Evolutionary conservation across 2,113 vertebrate species (phyloP).

Genomic region (Genyomyrus donnyi): DNA sequence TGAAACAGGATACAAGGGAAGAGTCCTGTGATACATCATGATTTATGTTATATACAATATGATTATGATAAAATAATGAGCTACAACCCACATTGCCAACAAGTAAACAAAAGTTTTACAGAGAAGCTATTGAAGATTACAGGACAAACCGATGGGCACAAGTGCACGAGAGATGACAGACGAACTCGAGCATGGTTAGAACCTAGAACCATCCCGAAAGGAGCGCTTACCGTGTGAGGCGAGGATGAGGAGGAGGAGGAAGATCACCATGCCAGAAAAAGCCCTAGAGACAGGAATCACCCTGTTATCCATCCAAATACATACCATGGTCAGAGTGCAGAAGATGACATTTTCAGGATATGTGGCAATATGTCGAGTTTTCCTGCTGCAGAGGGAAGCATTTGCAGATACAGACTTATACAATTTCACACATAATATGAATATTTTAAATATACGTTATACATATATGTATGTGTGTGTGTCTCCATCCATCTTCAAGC

Average conservation of each 20-base stretch:
- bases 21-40: background rate
- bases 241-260: conserved; percentile 42
- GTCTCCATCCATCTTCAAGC: background rate
- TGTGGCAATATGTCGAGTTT: background rate
- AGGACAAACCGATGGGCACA: background rate
- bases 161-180: background rate
- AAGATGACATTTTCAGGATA: background rate
- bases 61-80: background rate
- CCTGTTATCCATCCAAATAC: background rate
- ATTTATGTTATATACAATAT: background rate
- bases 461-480: background rate
- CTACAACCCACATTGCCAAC: background rate
- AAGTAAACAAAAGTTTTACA: background rate
- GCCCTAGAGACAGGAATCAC: conserved; percentile 35
- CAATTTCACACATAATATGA: background rate
- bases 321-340: background rate
- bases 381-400: background rate
- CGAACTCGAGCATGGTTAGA: background rate
- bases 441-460: background rate
- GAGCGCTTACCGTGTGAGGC: conserved; percentile 47
- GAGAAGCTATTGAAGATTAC: background rate
- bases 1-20: background rate
- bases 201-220: background rate
- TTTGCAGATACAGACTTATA: background rate
- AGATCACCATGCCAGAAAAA: conserved; percentile 31